Conservation (phyloP, 2,888 invertebrate species). For the Dasypolia templi region DNA sequence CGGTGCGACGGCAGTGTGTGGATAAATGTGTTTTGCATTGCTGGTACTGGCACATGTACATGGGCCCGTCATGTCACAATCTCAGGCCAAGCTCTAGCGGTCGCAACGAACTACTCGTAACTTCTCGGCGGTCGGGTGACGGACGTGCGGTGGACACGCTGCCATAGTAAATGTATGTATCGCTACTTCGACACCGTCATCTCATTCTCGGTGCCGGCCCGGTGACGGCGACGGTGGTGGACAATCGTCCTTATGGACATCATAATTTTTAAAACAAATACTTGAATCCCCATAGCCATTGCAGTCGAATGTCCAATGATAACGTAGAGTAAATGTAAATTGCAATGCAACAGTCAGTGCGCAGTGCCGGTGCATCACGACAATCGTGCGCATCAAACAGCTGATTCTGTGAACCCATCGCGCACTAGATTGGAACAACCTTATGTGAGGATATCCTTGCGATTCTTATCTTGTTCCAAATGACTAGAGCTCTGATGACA, state of each 20-base stretch:
- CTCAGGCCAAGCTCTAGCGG: not conserved
- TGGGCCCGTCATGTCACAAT: not conserved
- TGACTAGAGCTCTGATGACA: not conserved
- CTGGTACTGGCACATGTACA: no score
- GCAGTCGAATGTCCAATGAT: not conserved
- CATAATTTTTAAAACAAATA: not conserved
- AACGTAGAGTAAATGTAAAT: conserved; percentile 23
- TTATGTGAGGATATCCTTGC: conserved; percentile 27
- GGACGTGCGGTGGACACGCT: no score
- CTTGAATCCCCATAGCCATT: not conserved
- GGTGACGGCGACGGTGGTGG: no score
- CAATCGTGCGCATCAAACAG: conserved; percentile 40
- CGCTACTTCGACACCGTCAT: no score
- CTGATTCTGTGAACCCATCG: conserved; percentile 39
- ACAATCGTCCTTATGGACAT: not conserved
- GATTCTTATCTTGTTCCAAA: conserved; percentile 14
- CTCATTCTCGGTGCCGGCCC: no score
- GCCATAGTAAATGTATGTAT: no score
- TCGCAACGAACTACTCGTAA: not conserved
- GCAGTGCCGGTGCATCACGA: conserved; percentile 41
- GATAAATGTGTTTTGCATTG: not conserved
- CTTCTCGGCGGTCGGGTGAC: no score
- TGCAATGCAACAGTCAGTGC: conserved; percentile 20
- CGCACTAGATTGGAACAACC: conserved; percentile 32
- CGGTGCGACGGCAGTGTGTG: not conserved